Evolutionary conservation across 2,888 invertebrate genomes (phyloP).

Genomic region (Torymus aiolomorphi): DNA sequence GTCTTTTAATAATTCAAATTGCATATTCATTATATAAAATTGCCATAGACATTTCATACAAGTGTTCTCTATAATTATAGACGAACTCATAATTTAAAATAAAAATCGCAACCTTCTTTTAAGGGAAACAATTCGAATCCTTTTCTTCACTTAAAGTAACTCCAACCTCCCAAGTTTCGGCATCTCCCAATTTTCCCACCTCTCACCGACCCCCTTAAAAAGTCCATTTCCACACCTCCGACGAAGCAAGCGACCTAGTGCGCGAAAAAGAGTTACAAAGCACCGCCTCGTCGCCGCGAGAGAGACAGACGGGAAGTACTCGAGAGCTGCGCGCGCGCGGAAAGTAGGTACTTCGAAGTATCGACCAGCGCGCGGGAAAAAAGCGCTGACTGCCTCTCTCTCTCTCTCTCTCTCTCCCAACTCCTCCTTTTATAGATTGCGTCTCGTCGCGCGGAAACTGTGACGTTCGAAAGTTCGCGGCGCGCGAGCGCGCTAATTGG

Average conservation of each 20-base stretch:
- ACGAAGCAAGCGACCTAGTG: not conserved
- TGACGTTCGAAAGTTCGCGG: conserved; percentile 45
- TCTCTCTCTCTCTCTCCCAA: not conserved
- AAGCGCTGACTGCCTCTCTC: conserved; percentile 41
- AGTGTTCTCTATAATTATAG: too few species aligned
- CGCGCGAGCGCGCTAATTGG: not conserved
- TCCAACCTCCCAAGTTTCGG: too few species aligned
- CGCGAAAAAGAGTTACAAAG: conserved; percentile 8
- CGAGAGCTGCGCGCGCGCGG: conserved; percentile 47
- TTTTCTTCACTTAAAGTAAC: too few species aligned
- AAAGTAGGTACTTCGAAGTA: conserved; percentile 73
- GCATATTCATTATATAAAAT: too few species aligned
- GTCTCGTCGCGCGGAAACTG: conserved; percentile 18
- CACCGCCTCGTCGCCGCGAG: conserved; percentile 9
- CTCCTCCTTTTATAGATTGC: too few species aligned
- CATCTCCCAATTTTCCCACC: too few species aligned
- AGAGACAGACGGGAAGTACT: conserved; percentile 46
- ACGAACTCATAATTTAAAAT: too few species aligned
- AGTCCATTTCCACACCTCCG: conserved; percentile 4
- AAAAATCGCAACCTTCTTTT: too few species aligned
- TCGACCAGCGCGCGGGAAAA: conserved; percentile 65
- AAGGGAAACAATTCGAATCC: too few species aligned
- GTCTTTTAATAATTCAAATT: too few species aligned
- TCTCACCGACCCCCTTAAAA: conserved; percentile 2
- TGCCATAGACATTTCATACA: too few species aligned